Base-by-base conservation (phyloP, 23 tunicate genomes). In the Botrylloides violaceus region DNA sequence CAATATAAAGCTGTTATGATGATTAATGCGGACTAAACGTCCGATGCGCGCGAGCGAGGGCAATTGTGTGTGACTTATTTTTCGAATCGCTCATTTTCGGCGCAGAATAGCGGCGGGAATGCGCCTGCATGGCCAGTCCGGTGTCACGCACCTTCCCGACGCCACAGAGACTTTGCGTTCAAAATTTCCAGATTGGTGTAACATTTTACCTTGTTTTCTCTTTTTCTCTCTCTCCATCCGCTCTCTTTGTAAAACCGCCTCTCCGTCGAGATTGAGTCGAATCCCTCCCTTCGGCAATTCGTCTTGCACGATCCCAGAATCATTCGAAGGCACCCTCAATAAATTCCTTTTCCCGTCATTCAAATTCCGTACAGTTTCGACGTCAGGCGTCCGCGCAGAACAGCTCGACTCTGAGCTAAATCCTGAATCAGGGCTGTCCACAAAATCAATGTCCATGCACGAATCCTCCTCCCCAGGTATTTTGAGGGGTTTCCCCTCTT, bases 391-490 rank as follows among this genome's bases (percentile, higher is more conserved):
- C 34, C 81, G 35, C 3, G 74, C 43, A 26, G 74, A 68, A 56
- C 74, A 68, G 37, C 74, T 68, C 23, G 74, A 22, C 58, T 68
- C 74, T 26, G 95, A 80, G 49, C 78, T 81, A 68, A 80, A 87
- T 3, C 95, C 95, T 35, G 95, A 87, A 66, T 87, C 95, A 0
- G 95, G 95, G 53, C 95, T 87, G 71, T 79, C 84, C n/a, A 70
- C 95, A 37, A 77, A 68, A 21, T 68, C 74, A 68, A 23, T 26
- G 47, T 68, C 56, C 57, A 25, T 24, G 29, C 74, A 68, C 25
- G 74, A 6, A 6, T 68, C 58, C 18, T 20, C 57, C 28, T 35
- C 47, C 15, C 26, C 47, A 30, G 7, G 39, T 23, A 6, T 22
- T 27, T 30, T 30, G 32, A 22, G 15, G 7, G 36, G 31, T 32